A percentile compares a stretch with the other conserved stretches of the same genome.
Conservation (phyloP, 1,140 invertebrate species). For the Megalopta genalis region DNA sequence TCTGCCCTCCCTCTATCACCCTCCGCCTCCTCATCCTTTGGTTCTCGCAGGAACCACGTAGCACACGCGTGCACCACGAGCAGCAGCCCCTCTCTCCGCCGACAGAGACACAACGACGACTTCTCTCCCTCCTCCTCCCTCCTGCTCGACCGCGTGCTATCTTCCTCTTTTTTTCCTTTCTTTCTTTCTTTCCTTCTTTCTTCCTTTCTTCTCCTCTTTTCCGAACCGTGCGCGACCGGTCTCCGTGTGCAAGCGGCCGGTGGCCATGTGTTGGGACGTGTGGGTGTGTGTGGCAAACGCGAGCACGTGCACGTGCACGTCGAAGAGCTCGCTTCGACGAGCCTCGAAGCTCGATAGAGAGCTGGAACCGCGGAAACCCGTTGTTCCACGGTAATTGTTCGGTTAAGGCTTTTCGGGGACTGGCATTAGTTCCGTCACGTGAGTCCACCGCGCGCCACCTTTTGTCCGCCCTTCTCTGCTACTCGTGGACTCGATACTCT, state of each 20-base stretch:
- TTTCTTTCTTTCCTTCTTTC: constrained; percentile 7
- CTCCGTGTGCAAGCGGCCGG: too few species aligned
- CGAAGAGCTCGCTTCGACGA: constrained; percentile 37
- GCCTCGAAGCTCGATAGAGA: constrained; percentile 24
- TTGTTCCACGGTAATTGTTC: constrained; percentile 36
- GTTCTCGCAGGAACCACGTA: constrained; percentile 17
- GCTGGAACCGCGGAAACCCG: constrained; percentile 6
- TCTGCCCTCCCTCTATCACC: constrained; percentile 22
- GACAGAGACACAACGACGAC: constrained; percentile 27
- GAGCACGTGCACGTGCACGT: constrained; percentile 35
- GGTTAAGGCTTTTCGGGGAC: constrained; percentile 19
- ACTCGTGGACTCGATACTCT: not conserved
- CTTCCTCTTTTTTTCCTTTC: not conserved
- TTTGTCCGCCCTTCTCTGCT: not conserved
- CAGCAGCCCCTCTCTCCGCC: not conserved
- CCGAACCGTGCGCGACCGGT: not conserved
- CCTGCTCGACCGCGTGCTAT: constrained; percentile 11
- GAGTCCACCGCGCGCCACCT: not conserved
- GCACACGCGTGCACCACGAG: constrained; percentile 30
- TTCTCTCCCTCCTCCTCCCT: not conserved
- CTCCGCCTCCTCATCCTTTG: constrained; percentile 1
- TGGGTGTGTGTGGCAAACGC: not conserved
- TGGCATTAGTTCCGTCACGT: constrained; percentile 23
- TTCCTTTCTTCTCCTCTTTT: not conserved
- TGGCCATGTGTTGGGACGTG: too few species aligned